Base-by-base conservation (phyloP, 2,797 vertebrate species). In the Bufotes viridis region DNA sequence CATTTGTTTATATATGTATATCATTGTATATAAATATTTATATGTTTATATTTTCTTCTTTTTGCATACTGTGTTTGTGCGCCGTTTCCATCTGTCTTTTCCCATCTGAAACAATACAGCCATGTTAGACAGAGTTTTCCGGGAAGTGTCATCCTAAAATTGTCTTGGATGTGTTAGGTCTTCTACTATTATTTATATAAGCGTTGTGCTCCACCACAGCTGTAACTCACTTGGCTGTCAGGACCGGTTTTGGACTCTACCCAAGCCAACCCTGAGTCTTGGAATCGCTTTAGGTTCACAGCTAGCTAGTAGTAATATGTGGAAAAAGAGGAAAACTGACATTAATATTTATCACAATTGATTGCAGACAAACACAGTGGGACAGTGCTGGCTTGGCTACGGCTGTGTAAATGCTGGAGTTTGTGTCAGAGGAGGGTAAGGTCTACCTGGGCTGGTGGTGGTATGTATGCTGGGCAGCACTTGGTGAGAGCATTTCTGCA, bases 401-500 rank as follows among this genome's bases (percentile, higher is more conserved):
- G 81, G 63, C 83, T 86, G 42, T 70, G 49, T 78, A 69, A 49
- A 81, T 72, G 78, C n/a, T n/a, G 24, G 10, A 69, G 20, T 70
- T 61, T 10, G 15, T 76, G 49, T 76, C 79, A 82, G 53, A 17
- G 79, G 88, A 88, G 91, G 92, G 90, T 92, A 93, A 92, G 91
- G 90, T 90, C 87, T 85, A 91, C 92, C 92, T 92, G 91, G 42
- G 87, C 87, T 91, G 84, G 82, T 85, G 85, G 89, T 91, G 89
- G 88, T 90, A 69, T 8, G 80, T 90, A 69, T 7, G 80, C 90
- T 90, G 92, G 84, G 87, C 83, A 85, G 82, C 82, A 53, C 83
- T 85, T 84, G 20, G 67, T 70, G 51, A 90, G 91, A 91, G 92
- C 90, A 91, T 92, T 90, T 92, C 93, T 92, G 93, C 93, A 92